phyloP scores from a whole-genome alignment of 2,797 vertebrate genomes.

The Xerus rutilus region DNA sequence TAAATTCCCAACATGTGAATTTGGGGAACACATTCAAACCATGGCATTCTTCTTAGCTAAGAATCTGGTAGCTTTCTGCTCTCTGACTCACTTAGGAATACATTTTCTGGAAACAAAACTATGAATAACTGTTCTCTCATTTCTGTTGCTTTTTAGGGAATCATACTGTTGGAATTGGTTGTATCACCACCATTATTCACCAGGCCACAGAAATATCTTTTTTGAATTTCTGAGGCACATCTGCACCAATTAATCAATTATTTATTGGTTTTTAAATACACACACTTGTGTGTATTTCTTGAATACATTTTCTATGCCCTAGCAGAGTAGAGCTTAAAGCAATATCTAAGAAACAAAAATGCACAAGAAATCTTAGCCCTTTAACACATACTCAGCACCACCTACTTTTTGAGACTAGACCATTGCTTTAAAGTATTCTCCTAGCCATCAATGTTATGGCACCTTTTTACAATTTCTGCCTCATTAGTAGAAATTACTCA shows the following conservation, averaged over 20 bases:
- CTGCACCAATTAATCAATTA: neutral
- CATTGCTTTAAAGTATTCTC: neutral
- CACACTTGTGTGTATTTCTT: neutral
- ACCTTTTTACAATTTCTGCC: neutral
- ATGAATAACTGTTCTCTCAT: neutral
- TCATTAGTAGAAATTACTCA: neutral
- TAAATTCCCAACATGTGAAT: neutral
- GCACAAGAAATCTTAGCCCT: neutral
- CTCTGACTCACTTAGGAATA: neutral
- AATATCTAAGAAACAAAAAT: neutral
- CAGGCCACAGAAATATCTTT: neutral
- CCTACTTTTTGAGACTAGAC: neutral
- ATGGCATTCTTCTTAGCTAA: neutral
- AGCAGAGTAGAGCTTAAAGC: neutral
- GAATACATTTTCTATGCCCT: neutral
- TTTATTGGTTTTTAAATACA: neutral
- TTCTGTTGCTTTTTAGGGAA: neutral
- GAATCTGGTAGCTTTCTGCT: neutral
- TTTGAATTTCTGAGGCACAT: neutral
- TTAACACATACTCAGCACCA: neutral
- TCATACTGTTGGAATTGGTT: neutral
- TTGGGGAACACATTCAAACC: neutral
- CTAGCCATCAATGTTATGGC: neutral
- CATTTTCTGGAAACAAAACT: neutral
- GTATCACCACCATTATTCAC: neutral